Percentiles rank a stretch among this genome's conserved stretches.
These are phyloP conservation scores for Fregata magnificens DNA, from an alignment of 2,113 vertebrate genomes.

Conservation along the genomic window DNA sequence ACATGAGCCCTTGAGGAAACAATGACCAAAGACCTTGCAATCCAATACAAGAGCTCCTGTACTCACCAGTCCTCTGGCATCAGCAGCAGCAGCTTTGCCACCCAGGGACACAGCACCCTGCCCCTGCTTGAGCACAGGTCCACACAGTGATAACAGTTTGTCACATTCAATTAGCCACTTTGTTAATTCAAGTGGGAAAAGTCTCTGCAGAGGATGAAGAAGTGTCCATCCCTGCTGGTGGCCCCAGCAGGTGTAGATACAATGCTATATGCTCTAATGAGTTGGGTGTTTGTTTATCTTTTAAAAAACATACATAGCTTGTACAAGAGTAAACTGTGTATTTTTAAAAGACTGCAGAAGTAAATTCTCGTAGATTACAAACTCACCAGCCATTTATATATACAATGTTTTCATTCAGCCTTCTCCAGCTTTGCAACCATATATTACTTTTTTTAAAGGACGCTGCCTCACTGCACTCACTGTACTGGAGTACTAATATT, in stretches of 20 bases:
- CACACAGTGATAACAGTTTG: background rate
- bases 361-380: background rate
- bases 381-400: background rate
- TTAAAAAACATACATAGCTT: background rate
- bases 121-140: background rate
- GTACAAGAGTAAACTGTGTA: background rate
- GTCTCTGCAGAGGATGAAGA: background rate
- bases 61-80: background rate
- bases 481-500: background rate
- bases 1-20: background rate
- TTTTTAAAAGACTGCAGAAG: background rate
- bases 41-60: background rate
- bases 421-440: background rate
- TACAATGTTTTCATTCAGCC: background rate
- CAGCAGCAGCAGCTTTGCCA: background rate
- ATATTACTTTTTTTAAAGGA: background rate
- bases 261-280: background rate
- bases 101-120: background rate
- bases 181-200: background rate
- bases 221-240: background rate
- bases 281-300: background rate
- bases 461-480: background rate
- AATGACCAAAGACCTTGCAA: background rate
- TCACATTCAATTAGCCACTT: background rate
- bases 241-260: background rate